Evolutionary conservation across 2,113 vertebrate genomes (phyloP).

Genomic region (Protomyctophum bolini): DNA sequence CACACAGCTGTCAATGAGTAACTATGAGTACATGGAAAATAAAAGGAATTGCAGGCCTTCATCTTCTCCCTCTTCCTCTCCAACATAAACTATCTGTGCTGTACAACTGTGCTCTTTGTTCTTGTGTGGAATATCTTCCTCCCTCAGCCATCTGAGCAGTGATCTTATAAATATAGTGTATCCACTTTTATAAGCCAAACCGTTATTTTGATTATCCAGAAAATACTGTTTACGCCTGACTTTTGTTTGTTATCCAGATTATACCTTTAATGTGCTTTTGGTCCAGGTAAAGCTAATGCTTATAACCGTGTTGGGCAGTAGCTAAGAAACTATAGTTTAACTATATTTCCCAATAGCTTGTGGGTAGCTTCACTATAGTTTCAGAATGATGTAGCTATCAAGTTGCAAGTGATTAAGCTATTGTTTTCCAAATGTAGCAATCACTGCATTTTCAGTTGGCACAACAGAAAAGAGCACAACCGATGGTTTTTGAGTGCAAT

Average conservation of each 20-base stretch:
- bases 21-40: conserved; percentile 34
- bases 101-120: conserved; percentile 43
- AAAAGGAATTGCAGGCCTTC: background rate
- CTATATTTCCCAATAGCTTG: too few species aligned
- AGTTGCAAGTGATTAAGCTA: too few species aligned
- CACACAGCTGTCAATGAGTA: conserved; percentile 10
- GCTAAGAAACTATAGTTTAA: too few species aligned
- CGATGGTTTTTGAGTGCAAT: too few species aligned
- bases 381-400: too few species aligned
- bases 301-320: background rate
- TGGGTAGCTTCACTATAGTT: too few species aligned
- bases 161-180: conserved; percentile 48
- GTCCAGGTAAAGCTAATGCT: conserved; percentile 9
- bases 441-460: too few species aligned
- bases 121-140: conserved; percentile 4
- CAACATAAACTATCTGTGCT: conserved; percentile 9
- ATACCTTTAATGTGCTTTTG: background rate
- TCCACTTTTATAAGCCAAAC: conserved; percentile 37
- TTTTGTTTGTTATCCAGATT: background rate
- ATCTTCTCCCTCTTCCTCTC: conserved; percentile 10
- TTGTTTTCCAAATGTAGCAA: too few species aligned
- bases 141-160: conserved; percentile 21
- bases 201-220: conserved; percentile 45
- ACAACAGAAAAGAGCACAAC: too few species aligned
- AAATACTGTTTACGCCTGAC: conserved; percentile 36